A percentile compares a stretch with the other conserved stretches of the same genome.
Conservation (phyloP, 2,797 vertebrate species). For the Catamblyrhynchus diadema region DNA sequence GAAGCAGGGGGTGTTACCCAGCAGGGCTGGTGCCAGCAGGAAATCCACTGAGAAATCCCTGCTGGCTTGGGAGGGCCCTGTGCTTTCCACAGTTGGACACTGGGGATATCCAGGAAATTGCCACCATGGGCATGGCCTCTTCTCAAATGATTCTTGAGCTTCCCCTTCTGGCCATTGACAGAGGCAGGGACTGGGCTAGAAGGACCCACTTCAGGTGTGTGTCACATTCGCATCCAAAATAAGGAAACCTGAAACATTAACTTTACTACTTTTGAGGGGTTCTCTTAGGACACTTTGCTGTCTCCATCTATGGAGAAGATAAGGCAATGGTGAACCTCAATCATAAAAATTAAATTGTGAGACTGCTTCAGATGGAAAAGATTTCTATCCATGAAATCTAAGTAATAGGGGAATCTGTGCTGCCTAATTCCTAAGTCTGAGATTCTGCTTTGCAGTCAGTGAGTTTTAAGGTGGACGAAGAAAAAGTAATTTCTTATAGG, state of each 20-base stretch:
- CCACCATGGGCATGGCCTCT: background rate
- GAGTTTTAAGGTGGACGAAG: background rate
- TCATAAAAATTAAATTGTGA: background rate
- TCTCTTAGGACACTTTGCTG: background rate
- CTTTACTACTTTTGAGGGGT: background rate
- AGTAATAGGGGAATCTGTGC: background rate
- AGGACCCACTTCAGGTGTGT: background rate
- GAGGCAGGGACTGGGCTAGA: background rate
- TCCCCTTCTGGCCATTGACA: background rate
- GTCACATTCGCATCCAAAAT: background rate
- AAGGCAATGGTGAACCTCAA: background rate
- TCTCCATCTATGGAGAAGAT: background rate
- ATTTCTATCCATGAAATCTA: background rate
- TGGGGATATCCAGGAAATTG: background rate
- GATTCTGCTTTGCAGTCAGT: background rate
- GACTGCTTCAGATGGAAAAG: background rate
- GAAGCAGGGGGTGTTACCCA: background rate
- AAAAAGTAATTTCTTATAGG: background rate
- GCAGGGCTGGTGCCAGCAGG: background rate
- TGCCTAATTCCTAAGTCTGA: background rate
- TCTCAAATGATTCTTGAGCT: background rate
- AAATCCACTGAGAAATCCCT: background rate
- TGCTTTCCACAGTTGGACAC: rapidly evolving
- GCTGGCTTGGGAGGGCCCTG: background rate
- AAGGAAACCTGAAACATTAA: background rate